These are phyloP conservation scores for Pediacus dermestoides DNA, from an alignment of 2,888 invertebrate genomes.

Conservation along the genomic window DNA sequence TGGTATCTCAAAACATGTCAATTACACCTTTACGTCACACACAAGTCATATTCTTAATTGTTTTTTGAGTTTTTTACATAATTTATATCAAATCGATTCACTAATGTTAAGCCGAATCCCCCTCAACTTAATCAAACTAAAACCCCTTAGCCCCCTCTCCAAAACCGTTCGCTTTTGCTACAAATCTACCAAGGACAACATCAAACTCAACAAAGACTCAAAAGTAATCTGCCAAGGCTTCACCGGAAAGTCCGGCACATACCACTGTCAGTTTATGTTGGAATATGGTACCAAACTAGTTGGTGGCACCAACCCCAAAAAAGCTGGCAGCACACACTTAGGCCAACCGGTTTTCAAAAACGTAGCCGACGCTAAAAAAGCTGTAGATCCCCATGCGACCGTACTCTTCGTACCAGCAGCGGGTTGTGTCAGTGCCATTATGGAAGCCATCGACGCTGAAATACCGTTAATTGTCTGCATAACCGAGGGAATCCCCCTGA, in stretches of 20 bases:
- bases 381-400: conserved; percentile 66
- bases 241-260: conserved; percentile 73
- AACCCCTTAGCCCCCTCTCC: no score
- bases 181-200: conserved; percentile 15
- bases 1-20: no score
- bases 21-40: no score
- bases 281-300: conserved; percentile 81
- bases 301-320: conserved; percentile 75
- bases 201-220: conserved; percentile 50
- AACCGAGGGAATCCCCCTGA: conserved; percentile 48
- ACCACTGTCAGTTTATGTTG: conserved; percentile 67
- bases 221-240: conserved; percentile 79
- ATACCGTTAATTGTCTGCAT: conserved; percentile 75
- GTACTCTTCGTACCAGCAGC: conserved; percentile 79
- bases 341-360: conserved; percentile 63
- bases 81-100: no score
- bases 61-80: no score
- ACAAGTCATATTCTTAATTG: no score
- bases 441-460: conserved; percentile 73
- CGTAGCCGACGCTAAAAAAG: conserved; percentile 64
- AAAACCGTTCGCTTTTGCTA: no score
- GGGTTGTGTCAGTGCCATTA: conserved; percentile 64
- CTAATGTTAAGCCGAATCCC: no score
- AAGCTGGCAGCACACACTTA: conserved; percentile 77
- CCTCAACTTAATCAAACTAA: no score